These are phyloP conservation scores for Clunio marinus DNA, from an alignment of 2,888 invertebrate genomes.

Conservation along the genomic window DNA sequence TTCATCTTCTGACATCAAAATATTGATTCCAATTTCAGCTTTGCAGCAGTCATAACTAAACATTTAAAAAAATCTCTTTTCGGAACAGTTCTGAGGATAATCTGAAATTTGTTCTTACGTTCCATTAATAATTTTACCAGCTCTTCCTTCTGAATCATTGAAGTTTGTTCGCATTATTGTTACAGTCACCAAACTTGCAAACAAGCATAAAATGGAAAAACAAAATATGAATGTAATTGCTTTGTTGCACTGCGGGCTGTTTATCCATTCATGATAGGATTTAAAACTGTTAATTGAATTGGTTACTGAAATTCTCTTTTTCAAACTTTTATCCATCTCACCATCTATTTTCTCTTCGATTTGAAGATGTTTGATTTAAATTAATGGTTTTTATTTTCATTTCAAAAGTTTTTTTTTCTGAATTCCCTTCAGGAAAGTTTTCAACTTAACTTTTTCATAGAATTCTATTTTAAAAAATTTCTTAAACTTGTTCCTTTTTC, in stretches of 20 bases:
- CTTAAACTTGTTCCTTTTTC: too few relatives aligned
- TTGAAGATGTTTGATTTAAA: not conserved
- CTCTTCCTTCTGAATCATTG: not conserved
- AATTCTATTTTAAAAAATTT: too few relatives aligned
- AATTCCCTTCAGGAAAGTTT: too few relatives aligned
- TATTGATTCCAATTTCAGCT: too few relatives aligned
- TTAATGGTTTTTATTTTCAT: conserved; percentile 1
- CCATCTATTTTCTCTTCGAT: not conserved
- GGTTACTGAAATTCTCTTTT: not conserved
- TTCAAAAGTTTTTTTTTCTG: not conserved
- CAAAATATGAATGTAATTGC: not conserved
- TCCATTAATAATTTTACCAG: too few relatives aligned
- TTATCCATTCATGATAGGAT: not conserved
- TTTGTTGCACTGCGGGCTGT: conserved; percentile 24
- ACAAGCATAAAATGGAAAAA: not conserved
- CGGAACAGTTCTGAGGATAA: too few relatives aligned
- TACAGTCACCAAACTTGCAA: not conserved
- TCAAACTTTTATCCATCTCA: not conserved
- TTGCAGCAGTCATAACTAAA: too few relatives aligned
- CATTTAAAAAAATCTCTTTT: too few relatives aligned
- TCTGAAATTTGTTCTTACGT: too few relatives aligned
- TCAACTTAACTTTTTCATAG: not conserved
- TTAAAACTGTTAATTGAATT: not conserved
- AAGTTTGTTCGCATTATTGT: not conserved
- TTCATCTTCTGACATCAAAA: too few relatives aligned